phyloP scores from a whole-genome alignment of 2,797 vertebrate species.

The Caiman crocodilus region DNA sequence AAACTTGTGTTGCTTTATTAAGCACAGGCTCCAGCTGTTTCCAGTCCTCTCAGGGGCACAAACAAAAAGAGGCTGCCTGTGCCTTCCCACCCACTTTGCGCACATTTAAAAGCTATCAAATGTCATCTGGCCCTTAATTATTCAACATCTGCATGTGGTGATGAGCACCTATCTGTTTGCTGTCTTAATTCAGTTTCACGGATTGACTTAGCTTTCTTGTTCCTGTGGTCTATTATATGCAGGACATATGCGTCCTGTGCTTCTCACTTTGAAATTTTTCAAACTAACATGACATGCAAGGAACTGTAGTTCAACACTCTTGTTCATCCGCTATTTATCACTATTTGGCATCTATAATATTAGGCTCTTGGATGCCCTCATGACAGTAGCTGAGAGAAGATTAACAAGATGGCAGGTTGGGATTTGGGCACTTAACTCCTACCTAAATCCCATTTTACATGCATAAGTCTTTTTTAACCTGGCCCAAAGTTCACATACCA shows the following conservation, averaged over 20 bases:
- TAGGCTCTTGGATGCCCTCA: not conserved
- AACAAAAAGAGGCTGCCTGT: not conserved
- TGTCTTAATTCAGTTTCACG: conserved; percentile 21
- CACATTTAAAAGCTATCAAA: not conserved
- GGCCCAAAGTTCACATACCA: not conserved
- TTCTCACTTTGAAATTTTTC: not conserved
- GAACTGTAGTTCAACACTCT: not conserved
- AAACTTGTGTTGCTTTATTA: conserved; percentile 63
- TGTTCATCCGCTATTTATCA: not conserved
- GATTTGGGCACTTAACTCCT: too few species aligned
- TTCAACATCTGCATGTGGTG: not conserved
- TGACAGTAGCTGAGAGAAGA: too few species aligned
- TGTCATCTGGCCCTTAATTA: conserved; percentile 51
- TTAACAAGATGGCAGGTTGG: too few species aligned
- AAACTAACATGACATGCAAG: not conserved
- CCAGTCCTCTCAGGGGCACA: conserved; percentile 36
- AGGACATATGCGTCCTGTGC: not conserved
- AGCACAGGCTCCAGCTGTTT: conserved; percentile 64
- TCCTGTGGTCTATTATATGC: not conserved
- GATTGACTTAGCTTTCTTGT: not conserved
- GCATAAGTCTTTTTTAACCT: too few species aligned
- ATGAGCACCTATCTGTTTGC: conserved; percentile 52
- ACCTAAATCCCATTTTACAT: too few species aligned
- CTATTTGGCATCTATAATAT: not conserved
- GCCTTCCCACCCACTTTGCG: not conserved